Evolutionary conservation across 2,888 invertebrate genomes (phyloP), one percentile per base, ranked within the genome.

Genomic region (Conistra vaccinii): DNA sequence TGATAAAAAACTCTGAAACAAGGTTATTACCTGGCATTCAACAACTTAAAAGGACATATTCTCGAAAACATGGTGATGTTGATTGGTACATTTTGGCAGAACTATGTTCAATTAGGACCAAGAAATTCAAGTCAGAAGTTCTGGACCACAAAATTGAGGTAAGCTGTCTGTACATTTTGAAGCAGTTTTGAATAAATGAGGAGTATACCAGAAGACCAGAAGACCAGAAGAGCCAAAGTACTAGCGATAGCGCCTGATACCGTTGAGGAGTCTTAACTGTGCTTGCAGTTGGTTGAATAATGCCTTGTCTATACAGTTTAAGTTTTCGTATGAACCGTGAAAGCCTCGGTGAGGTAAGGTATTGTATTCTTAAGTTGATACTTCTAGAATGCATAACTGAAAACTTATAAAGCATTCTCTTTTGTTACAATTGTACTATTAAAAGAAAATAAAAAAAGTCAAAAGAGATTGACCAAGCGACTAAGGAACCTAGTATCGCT

Each of bases 101-200:
- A 29, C 23, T 45, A 29, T 4, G 23, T 17, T 10, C 10, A 66
- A 57, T 62, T 42, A 55, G 14, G 35, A 72, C 17, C 68, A 35
- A 17, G 17, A 39, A 57, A 74, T 70, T 55, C 32, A 32, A 66
- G 35, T 71, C 65, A 55, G 5, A 39, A 63, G 17, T 69, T 69
- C 42, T 53, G 57, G 51, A 69, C 63, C 63, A 45, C 55, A 73
- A 58, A 61, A 74, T 53, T 29, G 45, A 14, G n/a, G 29, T 55
- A n/a, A 45, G 51, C 57, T 51, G 78, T 63, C 42, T 67, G 55
- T 55, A 42, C 12, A 73, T 61, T 78, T 69, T 67, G 53, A 68
- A 75, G 32, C n/a, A 39, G 60, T 58, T n/a, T 48, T 75, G 55
- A 80, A 84, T 83, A 83, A 81, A 55, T 53, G 7, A 60, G n/a